Base-by-base conservation (phyloP, 1,140 invertebrate species). In the Anthonomus grandis region DNA sequence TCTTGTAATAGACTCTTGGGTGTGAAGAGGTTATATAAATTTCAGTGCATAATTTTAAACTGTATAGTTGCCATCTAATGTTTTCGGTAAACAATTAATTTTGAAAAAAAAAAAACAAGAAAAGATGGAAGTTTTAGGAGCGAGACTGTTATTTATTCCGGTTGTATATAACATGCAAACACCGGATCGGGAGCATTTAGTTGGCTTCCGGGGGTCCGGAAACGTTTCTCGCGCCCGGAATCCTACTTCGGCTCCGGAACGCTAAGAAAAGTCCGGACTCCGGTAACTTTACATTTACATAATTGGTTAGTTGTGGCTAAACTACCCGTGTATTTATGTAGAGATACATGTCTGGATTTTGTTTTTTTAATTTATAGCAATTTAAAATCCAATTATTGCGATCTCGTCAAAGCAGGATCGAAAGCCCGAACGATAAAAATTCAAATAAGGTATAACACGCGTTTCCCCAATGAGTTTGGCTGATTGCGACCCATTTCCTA, bases 401-500 rank as follows among this genome's bases (percentile, higher is more conserved):
- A 31, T 31, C n/a, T 31, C n/a, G 27, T 31, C 27, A 31, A 31
- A n/a, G 6, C n/a, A n/a, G n/a, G n/a, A 6, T 31, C 27, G 6
- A 31, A 8, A 31, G 6, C n/a, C 6, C n/a, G 6, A 31, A 39
- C 34, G 23, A 50, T 38, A 50, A 50, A 37, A 38, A 50, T 38
- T 50, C 48, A 50, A 37, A 38, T 38, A 50, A 37, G 48, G 36
- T 50, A 50, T 50, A 38, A 50, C 36, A 34, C 8, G n/a, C 24
- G 34, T 41, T n/a, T n/a, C 39, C 50, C 50, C 50, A 31, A 41
- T 42, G 50, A 24, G 24, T 34, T 22, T 36, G n/a, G 19, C 42
- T 57, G 46, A 57, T 57, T 48, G 45, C 54, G 52, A 38, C 46
- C 45, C 54, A 57, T 57, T 48, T 57, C 54, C 54, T 57, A 57